A percentile compares a stretch with the other conserved stretches of the same genome.
Conservation (phyloP, 1,140 invertebrate species). For the Stenopsyche tienmushanensis region DNA sequence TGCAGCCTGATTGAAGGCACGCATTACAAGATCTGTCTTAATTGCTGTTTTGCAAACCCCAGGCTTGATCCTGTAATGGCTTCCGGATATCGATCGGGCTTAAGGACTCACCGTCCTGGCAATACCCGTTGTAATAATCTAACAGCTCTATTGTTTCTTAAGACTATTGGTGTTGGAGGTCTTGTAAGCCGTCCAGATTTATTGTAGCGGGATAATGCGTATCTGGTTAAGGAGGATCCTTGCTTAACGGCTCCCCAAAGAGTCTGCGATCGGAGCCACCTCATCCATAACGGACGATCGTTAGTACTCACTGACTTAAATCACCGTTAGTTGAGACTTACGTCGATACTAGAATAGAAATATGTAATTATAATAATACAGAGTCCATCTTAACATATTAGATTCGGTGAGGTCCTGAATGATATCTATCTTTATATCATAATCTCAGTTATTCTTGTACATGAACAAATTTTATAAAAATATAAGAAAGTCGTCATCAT, state of each 20-base stretch:
- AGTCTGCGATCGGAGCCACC: neutral
- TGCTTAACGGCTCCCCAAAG: slow-evolving; percentile 16
- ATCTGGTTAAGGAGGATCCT: slow-evolving; percentile 10
- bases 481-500: no score
- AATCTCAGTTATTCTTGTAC: no score
- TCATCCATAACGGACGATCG: neutral
- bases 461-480: no score
- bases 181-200: slow-evolving; percentile 14
- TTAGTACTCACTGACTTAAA: slow-evolving; percentile 10
- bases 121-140: neutral
- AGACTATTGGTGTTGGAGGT: neutral
- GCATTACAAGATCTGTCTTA: neutral
- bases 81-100: neutral
- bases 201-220: slow-evolving; percentile 17
- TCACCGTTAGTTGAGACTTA: slow-evolving; percentile 16
- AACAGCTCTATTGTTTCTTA: neutral
- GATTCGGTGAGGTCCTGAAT: no score
- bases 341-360: no score
- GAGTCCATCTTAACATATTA: no score
- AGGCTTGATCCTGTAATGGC: neutral
- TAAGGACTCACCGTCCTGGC: neutral
- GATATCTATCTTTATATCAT: no score
- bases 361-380: no score
- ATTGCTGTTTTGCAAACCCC: neutral
- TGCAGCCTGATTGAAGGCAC: neutral